Conservation (phyloP, 2,888 invertebrate species). For the Entomobrya multifasciata region DNA sequence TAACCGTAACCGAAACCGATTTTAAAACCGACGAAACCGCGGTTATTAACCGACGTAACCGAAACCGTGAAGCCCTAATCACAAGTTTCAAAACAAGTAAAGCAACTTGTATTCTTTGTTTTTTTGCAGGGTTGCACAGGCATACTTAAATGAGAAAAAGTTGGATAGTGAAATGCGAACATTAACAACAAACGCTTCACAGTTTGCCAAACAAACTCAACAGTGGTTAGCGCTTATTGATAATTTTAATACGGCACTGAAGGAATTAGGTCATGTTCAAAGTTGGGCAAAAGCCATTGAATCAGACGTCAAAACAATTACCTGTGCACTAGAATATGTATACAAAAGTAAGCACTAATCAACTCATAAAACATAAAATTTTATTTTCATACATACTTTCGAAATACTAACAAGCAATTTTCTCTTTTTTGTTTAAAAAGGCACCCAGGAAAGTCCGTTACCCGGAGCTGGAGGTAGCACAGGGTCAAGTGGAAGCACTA, state of each 20-base stretch:
- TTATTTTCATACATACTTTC: constrained; percentile 1
- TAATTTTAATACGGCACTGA: constrained; percentile 91
- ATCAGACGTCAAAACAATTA: constrained; percentile 95
- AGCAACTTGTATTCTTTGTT: constrained; percentile 68
- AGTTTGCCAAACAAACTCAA: constrained; percentile 97
- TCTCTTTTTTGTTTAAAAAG: constrained; percentile 37
- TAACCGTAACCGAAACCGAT: no score
- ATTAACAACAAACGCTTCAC: constrained; percentile 94
- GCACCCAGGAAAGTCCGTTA: constrained; percentile 62
- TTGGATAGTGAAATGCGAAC: constrained; percentile 98
- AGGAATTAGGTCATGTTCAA: constrained; percentile 99
- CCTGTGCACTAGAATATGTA: constrained; percentile 95
- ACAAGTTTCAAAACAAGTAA: no score
- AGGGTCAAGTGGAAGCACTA: constrained; percentile 39
- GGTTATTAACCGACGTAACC: no score
- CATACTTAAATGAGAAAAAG: constrained; percentile 98
- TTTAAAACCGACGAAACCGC: no score
- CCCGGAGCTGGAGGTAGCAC: constrained; percentile 59
- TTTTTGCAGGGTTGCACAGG: constrained; percentile 92
- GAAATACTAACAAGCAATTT: constrained; percentile 6
- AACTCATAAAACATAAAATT: no score
- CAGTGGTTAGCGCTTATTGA: constrained; percentile 97
- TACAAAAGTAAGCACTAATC: constrained; percentile 86
- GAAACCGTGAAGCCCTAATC: no score
- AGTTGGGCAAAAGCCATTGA: constrained; percentile 99